Conservation (phyloP, 2,113 vertebrate species). For the Oceanodroma tethys region DNA sequence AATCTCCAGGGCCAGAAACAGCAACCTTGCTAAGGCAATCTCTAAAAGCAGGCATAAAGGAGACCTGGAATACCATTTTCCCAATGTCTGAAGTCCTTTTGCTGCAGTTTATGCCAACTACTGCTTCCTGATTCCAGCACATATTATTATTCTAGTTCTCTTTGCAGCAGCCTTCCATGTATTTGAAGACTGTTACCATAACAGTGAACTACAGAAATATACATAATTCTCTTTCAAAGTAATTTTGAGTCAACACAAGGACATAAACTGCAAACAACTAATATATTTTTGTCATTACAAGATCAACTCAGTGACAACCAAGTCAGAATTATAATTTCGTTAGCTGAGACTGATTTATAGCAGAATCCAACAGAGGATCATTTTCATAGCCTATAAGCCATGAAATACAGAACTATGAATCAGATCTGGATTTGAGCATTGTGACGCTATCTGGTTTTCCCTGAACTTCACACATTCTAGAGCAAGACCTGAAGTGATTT, state of each 20-base stretch:
- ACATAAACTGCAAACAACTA: neutral
- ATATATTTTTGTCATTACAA: neutral
- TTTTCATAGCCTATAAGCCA: neutral
- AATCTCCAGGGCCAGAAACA: neutral
- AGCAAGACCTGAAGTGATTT: neutral
- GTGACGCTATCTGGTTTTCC: neutral
- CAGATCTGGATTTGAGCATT: neutral
- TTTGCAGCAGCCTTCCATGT: neutral
- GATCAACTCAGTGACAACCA: neutral
- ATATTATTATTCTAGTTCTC: neutral
- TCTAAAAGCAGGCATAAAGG: neutral
- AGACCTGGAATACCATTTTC: neutral
- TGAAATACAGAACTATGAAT: neutral
- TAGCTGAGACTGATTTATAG: neutral
- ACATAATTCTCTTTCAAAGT: neutral
- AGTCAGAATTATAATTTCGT: neutral
- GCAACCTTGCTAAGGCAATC: neutral
- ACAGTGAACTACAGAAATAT: neutral
- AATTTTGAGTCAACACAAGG: neutral
- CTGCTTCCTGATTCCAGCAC: neutral
- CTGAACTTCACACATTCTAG: neutral
- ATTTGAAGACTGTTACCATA: neutral
- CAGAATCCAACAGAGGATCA: neutral
- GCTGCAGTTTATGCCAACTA: neutral
- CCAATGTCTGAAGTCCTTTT: neutral